Base-by-base conservation (phyloP, 92 coral and sea anemone genomes). In the Heliopora coerulea region DNA sequence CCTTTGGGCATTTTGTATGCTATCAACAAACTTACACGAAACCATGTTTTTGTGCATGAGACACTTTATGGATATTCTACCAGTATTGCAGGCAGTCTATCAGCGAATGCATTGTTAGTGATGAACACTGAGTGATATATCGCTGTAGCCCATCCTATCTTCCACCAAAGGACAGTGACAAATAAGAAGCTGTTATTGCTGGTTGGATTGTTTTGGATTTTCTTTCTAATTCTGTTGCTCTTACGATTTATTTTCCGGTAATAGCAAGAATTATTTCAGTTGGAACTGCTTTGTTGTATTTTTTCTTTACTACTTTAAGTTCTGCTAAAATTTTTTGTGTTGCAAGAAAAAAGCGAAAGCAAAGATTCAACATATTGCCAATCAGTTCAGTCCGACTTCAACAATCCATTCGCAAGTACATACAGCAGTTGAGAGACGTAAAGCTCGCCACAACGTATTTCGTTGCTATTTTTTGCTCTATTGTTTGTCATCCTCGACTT, bases 91-190 rank as follows among this genome's bases (percentile, higher is more conserved):
- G 21, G 64, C 64, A 58, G 64, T 58, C 17, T 21, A 15, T 58
- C 64, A 1, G 9, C 0, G 5, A 21, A 58, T 14, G 39, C 27
- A 24, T 13, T 58, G 10, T 19, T 58, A 58, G 8, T 10, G 1
- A 58, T 58, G 64, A 34, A 11, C 42, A 37, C 11, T 37, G 42
- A 58, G 64, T 15, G 64, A 58, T 58, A 26, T 27, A 21, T 58
- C 0, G 64, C 64, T 15, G 34, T 58, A 26, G 29, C 8, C 30
- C 5, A 34, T 58, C 64, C 64, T 30, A 21, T 21, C 34, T 58
- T 26, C 27, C 27, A 58, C 27, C 64, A 58, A 29, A 30, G 64
- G 15, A 0, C 5, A 7, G 33, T 58, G 26, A 58, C 64, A 14
- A 58, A 27, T 7, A 3, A 14, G 15, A 58, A 27, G 13, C 13